Conservation (phyloP, 1,140 invertebrate genomes). For the Colletes gigas region DNA sequence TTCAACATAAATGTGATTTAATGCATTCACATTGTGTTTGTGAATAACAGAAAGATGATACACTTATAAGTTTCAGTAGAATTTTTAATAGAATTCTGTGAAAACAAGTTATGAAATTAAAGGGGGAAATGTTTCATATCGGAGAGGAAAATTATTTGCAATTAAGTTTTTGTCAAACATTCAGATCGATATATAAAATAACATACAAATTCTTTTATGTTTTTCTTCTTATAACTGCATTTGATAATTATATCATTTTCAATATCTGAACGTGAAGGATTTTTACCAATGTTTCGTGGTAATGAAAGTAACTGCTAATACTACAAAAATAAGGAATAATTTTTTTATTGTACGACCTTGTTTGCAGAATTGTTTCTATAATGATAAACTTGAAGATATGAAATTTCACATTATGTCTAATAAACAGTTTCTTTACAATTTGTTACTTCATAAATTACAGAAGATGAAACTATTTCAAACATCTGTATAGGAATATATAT, state of each 20-base stretch:
- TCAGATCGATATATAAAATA: not conserved
- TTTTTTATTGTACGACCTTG: not conserved
- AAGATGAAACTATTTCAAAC: not conserved
- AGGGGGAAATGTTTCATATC: not conserved
- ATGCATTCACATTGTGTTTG: constrained; percentile 36
- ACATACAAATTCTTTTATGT: not conserved
- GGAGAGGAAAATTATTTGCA: not conserved
- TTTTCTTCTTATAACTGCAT: not conserved
- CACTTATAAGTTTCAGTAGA: constrained; percentile 7
- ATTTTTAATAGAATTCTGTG: constrained; percentile 27
- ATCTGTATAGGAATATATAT: constrained; percentile 8
- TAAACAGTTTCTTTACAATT: not conserved
- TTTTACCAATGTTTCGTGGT: not conserved
- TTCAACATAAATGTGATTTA: not conserved
- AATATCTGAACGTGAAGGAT: not conserved
- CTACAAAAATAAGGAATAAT: not conserved
- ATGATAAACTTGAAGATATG: not conserved
- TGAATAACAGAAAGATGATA: not conserved
- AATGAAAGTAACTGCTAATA: not conserved
- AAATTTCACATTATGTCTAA: not conserved
- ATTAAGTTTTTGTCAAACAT: not conserved
- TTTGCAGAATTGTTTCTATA: not conserved
- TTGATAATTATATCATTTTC: not conserved
- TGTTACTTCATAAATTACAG: not conserved
- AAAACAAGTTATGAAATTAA: constrained; percentile 14